Base-by-base conservation (phyloP, 2,113 vertebrate species). In the Amblyopsis rosae region DNA sequence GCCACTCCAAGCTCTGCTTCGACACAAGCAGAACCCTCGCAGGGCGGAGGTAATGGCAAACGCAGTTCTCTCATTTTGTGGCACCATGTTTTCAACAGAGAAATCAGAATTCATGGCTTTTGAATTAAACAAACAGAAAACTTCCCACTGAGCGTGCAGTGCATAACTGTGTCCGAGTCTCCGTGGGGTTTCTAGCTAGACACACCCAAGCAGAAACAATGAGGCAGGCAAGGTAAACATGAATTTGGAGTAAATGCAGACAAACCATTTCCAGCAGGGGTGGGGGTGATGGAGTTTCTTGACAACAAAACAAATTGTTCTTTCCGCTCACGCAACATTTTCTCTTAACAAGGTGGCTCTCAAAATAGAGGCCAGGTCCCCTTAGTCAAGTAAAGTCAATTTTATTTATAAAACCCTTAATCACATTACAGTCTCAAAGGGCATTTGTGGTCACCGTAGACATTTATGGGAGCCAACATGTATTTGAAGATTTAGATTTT, bases 21-120 rank as follows among this genome's bases (percentile, higher is more conserved):
- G 3, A 3, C 16, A n/a, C 51, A 16, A 48, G 10, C 35, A 65
- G 65, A 49, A n/a, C 53, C 62, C 55, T 73, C 62, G 59, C 64
- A 51, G 63, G n/a, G 19, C 32, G 11, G 6, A 70, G 7, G 10
- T 35, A 56, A 12, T 6, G 63, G 26, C 62, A 17, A 26, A 32
- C 53, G 46, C 13, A 35, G n/a, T 17, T 47, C 49, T 51, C 49
- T 45, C 16, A 33, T 47, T 58, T 47, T 12, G 13, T 55, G 13
- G n/a, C 53, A 3, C 11, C 9, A 0, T 53, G 46, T 41, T 41
- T 41, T 41, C 12, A 45, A 47, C 51, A 48, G 59, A 54, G 45
- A 63, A 54, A 72, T 63, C 53, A 35, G 15, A 2, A 67, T 33
- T 55, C 32, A 7, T 16, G n/a, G 19, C 12, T 17, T 56, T 19